These are phyloP conservation scores for Aerospiza tachiro DNA, from an alignment of 2,797 vertebrate species.

Conservation along the genomic window DNA sequence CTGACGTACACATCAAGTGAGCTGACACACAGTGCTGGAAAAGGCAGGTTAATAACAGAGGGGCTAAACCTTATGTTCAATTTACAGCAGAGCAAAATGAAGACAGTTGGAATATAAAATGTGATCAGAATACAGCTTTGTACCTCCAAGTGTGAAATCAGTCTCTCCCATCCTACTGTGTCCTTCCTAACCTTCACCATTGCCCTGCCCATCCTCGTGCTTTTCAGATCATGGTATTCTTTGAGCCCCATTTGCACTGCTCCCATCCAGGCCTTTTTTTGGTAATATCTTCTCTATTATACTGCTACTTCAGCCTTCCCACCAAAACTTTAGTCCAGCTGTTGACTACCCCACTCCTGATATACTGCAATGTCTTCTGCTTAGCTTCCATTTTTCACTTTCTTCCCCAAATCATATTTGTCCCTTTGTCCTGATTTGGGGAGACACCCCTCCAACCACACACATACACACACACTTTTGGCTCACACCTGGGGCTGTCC, in stretches of 20 bases:
- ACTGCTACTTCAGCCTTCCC: not conserved
- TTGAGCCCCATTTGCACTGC: not conserved
- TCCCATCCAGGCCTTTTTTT: not conserved
- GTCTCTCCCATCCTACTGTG: not conserved
- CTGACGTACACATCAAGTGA: not conserved
- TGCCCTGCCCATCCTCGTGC: not conserved
- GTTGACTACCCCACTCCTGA: not conserved
- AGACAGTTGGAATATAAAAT: not conserved
- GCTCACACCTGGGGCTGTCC: not conserved
- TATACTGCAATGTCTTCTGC: not conserved
- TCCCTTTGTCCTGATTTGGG: not conserved
- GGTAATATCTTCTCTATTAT: not conserved
- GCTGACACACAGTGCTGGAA: not conserved
- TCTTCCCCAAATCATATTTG: not conserved
- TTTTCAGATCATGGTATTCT: not conserved
- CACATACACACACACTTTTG: not conserved
- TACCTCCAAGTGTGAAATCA: not conserved
- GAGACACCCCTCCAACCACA: not conserved
- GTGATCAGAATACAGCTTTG: not conserved
- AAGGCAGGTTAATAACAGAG: not conserved
- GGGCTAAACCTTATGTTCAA: not conserved
- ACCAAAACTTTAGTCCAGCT: not conserved
- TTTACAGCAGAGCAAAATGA: not conserved
- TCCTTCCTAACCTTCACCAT: not conserved
- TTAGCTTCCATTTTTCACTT: not conserved